phyloP scores from a whole-genome alignment of 2,888 invertebrate species.

The Mythimna loreyi region DNA sequence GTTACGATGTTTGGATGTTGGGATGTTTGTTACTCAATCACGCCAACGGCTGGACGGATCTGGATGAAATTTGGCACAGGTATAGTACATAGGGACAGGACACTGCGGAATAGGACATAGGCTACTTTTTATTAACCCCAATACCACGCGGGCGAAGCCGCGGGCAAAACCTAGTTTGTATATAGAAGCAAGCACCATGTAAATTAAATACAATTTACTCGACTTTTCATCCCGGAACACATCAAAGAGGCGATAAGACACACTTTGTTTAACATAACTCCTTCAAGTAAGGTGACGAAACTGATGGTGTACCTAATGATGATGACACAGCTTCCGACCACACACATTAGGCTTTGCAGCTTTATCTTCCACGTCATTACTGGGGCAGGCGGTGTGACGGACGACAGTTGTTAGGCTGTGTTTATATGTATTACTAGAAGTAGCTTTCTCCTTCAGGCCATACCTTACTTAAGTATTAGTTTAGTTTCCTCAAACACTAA shows the following conservation, averaged over 20 bases:
- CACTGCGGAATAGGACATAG: no score
- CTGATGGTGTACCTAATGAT: constrained; percentile 48
- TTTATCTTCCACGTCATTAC: constrained; percentile 62
- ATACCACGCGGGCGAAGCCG: no score
- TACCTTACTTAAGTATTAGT: no score
- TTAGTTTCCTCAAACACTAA: no score
- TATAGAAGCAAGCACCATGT: not conserved
- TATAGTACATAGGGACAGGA: no score
- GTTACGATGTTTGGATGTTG: no score
- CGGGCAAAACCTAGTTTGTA: not conserved
- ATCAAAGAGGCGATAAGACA: not conserved
- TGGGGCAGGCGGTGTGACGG: constrained; percentile 56
- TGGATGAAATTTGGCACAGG: no score
- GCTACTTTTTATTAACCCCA: no score
- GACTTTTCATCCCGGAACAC: not conserved
- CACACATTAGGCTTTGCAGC: constrained; percentile 52
- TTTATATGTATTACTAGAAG: not conserved
- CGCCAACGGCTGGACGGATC: no score
- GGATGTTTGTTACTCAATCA: no score
- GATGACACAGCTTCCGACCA: constrained; percentile 35
- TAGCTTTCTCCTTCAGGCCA: not conserved
- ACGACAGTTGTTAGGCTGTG: constrained; percentile 9
- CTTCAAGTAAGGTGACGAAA: constrained; percentile 47
- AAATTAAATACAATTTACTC: not conserved
- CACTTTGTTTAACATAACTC: constrained; percentile 22